A percentile compares a stretch with the other conserved stretches of the same genome.
These are phyloP conservation scores for Casuarius casuarius DNA, from an alignment of 2,113 vertebrate species.

Conservation along the genomic window DNA sequence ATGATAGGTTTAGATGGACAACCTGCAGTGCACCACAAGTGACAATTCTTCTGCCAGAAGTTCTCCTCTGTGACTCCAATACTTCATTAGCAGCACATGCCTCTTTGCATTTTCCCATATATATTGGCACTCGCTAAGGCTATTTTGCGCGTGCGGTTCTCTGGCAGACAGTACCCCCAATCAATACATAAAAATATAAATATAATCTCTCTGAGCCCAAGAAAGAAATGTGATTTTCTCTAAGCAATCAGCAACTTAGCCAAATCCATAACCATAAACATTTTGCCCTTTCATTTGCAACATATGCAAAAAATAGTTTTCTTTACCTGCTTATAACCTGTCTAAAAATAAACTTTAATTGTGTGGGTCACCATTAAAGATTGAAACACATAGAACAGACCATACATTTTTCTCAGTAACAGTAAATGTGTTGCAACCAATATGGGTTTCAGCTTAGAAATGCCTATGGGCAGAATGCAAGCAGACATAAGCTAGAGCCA, in stretches of 20 bases:
- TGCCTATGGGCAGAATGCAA: constrained; percentile 35
- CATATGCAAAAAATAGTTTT: not conserved
- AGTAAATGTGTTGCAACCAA: constrained; percentile 20
- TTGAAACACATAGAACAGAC: not conserved
- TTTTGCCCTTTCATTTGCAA: not conserved
- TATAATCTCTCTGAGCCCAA: not conserved
- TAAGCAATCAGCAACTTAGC: not conserved
- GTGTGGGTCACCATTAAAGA: constrained; percentile 1
- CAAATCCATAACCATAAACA: not conserved
- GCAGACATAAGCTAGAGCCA: constrained; percentile 55
- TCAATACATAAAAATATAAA: constrained; percentile 26
- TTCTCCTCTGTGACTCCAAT: not conserved
- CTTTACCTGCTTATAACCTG: not conserved
- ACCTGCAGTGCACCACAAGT: constrained; percentile 29
- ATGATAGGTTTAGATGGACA: constrained; percentile 67
- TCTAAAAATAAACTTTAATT: constrained; percentile 38
- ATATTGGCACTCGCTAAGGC: not conserved
- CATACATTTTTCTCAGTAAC: not conserved
- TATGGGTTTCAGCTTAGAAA: constrained; percentile 29
- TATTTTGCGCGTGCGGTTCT: not conserved
- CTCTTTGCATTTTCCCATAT: constrained; percentile 34
- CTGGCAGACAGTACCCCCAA: not conserved
- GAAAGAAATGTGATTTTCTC: not conserved
- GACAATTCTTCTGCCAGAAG: constrained; percentile 50
- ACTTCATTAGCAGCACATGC: not conserved